Evolutionary conservation across 2,888 invertebrate genomes (phyloP).

Genomic region (Sesia bembeciformis): DNA sequence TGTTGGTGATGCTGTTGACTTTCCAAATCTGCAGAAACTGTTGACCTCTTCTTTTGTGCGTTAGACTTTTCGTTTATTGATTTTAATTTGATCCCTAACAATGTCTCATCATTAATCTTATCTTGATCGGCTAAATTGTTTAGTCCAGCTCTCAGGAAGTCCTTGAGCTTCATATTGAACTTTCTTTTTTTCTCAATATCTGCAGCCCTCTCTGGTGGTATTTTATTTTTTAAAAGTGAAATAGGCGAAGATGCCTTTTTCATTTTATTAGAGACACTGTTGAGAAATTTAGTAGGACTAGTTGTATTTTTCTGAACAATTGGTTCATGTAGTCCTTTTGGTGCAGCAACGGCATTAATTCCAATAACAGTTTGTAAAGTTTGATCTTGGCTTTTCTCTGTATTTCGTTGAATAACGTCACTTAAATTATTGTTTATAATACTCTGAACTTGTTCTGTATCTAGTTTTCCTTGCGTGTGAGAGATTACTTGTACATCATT

Average conservation of each 20-base stretch:
- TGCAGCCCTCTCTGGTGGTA: constrained; percentile 46
- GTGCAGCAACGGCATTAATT: constrained; percentile 2
- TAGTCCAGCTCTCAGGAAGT: constrained; percentile 47
- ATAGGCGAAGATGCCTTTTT: constrained; percentile 1
- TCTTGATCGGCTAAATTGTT: constrained; percentile 30
- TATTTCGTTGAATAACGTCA: neutral
- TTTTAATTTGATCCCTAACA: neutral
- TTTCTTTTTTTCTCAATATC: constrained; percentile 54
- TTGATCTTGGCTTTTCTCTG: too few species aligned
- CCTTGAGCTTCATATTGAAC: constrained; percentile 57
- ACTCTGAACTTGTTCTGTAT: neutral
- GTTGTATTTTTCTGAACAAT: neutral
- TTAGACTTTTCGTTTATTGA: neutral
- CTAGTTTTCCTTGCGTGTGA: neutral
- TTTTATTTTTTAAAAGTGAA: constrained; percentile 22
- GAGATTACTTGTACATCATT: neutral
- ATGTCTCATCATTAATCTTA: neutral
- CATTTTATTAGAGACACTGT: neutral
- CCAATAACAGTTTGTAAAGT: neutral
- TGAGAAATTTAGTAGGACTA: neutral
- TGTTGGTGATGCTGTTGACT: constrained; percentile 2
- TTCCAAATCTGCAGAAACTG: constrained; percentile 6
- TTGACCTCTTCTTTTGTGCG: constrained; percentile 9
- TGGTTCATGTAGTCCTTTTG: too few species aligned
- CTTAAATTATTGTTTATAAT: neutral